A percentile compares a stretch with the other conserved stretches of the same genome.
Evolutionary conservation across 2,113 vertebrate genomes (phyloP).

Genomic region (Grammomys surdaster): DNA sequence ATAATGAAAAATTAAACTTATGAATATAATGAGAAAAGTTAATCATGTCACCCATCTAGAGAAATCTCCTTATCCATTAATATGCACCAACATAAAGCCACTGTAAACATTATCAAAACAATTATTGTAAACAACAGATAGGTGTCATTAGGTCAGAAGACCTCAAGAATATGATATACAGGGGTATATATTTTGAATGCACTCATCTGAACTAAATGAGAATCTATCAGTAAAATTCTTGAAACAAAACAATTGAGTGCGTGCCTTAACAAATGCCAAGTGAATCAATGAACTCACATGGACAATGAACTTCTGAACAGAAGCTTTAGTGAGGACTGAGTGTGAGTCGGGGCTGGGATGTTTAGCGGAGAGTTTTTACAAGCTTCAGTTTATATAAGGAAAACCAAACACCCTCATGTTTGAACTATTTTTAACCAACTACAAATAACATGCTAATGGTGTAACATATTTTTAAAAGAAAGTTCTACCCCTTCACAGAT

Average conservation of each 20-base stretch:
- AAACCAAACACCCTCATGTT: constrained; percentile 58
- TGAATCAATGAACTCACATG: background rate
- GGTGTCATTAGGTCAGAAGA: background rate
- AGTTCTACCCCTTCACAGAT: constrained; percentile 63
- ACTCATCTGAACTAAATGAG: background rate
- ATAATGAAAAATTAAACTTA: background rate
- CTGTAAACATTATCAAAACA: background rate
- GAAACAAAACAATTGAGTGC: background rate
- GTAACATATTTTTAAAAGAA: constrained; percentile 63
- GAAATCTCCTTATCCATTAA: background rate
- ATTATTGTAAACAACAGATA: background rate
- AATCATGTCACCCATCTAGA: background rate
- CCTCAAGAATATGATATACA: background rate
- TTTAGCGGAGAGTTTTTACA: background rate
- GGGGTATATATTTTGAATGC: background rate
- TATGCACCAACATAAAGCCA: background rate
- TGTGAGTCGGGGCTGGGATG: background rate
- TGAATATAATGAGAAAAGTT: background rate
- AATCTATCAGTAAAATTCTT: background rate
- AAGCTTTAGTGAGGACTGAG: background rate
- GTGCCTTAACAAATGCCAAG: background rate
- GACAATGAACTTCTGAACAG: background rate
- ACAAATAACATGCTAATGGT: constrained; percentile 63
- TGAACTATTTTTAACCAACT: constrained; percentile 65
- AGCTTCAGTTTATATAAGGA: constrained; percentile 40